These are phyloP conservation scores for Chrysocyon brachyurus DNA, from an alignment of 2,797 vertebrate genomes.

Conservation along the genomic window DNA sequence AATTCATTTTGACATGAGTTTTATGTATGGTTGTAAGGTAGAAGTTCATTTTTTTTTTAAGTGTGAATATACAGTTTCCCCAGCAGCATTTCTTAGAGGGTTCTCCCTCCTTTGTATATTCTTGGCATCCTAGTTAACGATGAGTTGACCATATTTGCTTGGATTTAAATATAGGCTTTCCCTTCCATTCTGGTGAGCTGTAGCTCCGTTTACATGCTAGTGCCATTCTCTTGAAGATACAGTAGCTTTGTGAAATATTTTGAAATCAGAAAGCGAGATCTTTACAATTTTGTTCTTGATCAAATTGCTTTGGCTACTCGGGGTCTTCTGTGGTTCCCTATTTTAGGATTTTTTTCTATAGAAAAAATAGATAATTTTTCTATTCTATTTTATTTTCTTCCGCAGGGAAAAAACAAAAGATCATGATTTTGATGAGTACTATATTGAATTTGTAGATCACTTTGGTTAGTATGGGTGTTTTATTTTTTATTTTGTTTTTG, in stretches of 20 bases:
- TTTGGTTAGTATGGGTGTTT: too few relatives aligned
- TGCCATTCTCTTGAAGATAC: neutral
- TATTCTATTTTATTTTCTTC: too few relatives aligned
- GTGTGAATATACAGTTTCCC: neutral
- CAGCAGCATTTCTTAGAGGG: neutral
- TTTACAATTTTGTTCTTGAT: neutral
- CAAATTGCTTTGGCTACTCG: neutral
- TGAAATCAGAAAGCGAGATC: neutral
- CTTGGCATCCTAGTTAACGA: neutral
- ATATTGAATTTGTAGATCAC: neutral
- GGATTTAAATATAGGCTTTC: neutral
- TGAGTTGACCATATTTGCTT: neutral
- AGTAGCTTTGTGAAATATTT: neutral
- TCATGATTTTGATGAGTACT: neutral
- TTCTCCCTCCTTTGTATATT: neutral
- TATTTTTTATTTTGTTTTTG: too few relatives aligned
- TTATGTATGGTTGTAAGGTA: neutral
- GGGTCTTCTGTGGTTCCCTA: neutral
- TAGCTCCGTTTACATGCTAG: neutral
- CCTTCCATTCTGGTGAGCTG: neutral
- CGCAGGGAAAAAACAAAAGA: too few relatives aligned
- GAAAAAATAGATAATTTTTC: neutral
- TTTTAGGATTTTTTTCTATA: neutral
- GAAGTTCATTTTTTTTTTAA: neutral
- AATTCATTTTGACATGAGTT: neutral